phyloP scores from a whole-genome alignment of 2,888 invertebrate genomes.

The Silvanus unidentatus region DNA sequence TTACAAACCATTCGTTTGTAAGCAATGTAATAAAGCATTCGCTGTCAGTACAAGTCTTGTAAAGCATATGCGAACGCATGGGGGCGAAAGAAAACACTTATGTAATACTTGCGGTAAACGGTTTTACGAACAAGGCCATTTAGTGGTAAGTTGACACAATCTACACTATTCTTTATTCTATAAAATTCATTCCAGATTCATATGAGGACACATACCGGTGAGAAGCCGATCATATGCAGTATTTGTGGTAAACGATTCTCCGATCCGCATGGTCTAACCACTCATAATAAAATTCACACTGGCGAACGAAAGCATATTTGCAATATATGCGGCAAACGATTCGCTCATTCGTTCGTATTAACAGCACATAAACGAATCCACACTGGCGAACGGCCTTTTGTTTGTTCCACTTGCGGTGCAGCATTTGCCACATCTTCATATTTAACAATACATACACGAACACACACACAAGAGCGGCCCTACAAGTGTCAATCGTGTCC shows the following conservation, averaged over 20 bases:
- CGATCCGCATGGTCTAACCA: constrained; percentile 35
- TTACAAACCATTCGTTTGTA: constrained; percentile 36
- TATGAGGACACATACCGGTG: constrained; percentile 38
- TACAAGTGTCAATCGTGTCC: constrained; percentile 38
- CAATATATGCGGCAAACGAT: constrained; percentile 38
- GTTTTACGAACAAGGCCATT: constrained; percentile 38
- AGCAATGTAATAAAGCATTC: constrained; percentile 36
- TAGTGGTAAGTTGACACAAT: constrained; percentile 28
- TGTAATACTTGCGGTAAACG: constrained; percentile 39
- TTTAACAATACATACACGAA: constrained; percentile 40
- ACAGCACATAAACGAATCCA: constrained; percentile 38
- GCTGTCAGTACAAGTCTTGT: constrained; percentile 28
- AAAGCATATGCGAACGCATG: constrained; percentile 38
- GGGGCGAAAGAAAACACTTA: constrained; percentile 37
- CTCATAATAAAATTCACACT: constrained; percentile 41
- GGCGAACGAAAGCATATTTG: constrained; percentile 41
- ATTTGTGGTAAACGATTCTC: constrained; percentile 40
- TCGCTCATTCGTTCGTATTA: constrained; percentile 41
- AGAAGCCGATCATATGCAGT: constrained; percentile 38
- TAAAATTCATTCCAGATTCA: constrained; percentile 33
- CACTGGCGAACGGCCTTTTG: constrained; percentile 41
- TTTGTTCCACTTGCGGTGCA: constrained; percentile 36
- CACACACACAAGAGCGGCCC: constrained; percentile 40
- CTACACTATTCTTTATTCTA: constrained; percentile 1
- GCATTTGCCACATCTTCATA: constrained; percentile 40